These are phyloP conservation scores for Poeciliopsis gracilis DNA, from an alignment of 2,797 vertebrate genomes.

Conservation along the genomic window DNA sequence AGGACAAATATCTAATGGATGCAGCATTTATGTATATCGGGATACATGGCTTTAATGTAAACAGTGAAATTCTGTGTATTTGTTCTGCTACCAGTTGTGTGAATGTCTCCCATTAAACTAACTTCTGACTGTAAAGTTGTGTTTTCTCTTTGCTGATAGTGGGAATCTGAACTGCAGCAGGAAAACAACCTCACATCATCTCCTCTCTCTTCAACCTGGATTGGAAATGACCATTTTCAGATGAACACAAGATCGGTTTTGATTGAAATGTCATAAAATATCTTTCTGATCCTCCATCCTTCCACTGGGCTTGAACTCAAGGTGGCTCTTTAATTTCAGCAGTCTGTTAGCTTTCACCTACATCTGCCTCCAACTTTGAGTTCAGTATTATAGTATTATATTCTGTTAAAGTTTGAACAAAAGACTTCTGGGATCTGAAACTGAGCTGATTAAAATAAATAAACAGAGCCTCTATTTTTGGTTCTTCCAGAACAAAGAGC, in stretches of 20 bases:
- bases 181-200: neutral
- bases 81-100: neutral
- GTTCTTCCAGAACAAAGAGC: slow-evolving; percentile 52
- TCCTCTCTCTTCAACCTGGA: neutral
- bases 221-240: neutral
- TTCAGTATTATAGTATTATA: slow-evolving; percentile 9
- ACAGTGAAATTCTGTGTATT: neutral
- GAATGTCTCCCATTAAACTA: neutral
- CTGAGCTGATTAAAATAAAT: slow-evolving; percentile 45
- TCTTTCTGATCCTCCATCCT: slow-evolving; percentile 3
- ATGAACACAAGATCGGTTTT: neutral
- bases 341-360: slow-evolving; percentile 12
- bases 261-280: neutral
- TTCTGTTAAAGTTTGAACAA: neutral
- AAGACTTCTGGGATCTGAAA: neutral
- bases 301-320: slow-evolving; percentile 4
- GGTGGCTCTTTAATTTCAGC: neutral
- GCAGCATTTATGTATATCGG: neutral
- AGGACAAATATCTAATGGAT: neutral
- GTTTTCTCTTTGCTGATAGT: neutral
- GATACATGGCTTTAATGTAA: neutral
- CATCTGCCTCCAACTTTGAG: slow-evolving; percentile 6
- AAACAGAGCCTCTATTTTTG: slow-evolving; percentile 33
- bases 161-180: neutral
- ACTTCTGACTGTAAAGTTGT: neutral